Evolutionary conservation across 1,140 invertebrate genomes (phyloP).

Genomic region (Drosophila athabasca): DNA sequence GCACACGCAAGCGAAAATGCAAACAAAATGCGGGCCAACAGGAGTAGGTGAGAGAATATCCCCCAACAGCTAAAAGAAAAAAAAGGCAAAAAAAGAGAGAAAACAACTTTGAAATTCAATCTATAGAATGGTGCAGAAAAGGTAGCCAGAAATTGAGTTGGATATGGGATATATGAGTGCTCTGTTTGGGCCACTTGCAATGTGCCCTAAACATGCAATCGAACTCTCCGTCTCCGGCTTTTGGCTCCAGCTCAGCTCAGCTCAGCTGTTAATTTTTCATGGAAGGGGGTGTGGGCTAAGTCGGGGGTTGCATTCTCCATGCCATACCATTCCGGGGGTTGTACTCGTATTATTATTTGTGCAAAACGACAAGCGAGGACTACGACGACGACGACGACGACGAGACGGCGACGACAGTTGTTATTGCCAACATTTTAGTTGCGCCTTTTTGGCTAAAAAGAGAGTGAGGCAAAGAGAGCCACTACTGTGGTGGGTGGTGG

Average conservation of each 20-base stretch:
- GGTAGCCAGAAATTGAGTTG: constrained; percentile 6
- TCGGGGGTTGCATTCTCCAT: constrained; percentile 45
- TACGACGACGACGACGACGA: constrained; percentile 15
- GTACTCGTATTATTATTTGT: constrained; percentile 19
- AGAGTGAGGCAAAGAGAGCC: background rate
- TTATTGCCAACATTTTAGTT: constrained; percentile 58
- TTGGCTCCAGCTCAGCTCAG: constrained; percentile 30
- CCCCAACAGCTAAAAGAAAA: too few species aligned
- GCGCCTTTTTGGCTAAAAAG: constrained; percentile 1
- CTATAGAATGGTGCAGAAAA: constrained; percentile 21
- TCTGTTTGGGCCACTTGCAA: constrained; percentile 22
- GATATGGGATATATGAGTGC: background rate
- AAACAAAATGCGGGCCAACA: constrained; percentile 26
- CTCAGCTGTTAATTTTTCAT: constrained; percentile 63
- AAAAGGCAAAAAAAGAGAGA: background rate
- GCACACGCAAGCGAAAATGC: constrained; percentile 34
- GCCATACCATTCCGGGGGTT: constrained; percentile 19
- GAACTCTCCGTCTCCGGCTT: constrained; percentile 51
- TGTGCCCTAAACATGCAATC: constrained; percentile 60
- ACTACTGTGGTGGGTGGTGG: background rate
- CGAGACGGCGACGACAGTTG: constrained; percentile 53
- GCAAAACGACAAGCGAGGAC: constrained; percentile 27
- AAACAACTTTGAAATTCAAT: constrained; percentile 30
- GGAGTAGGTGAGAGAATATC: constrained; percentile 30
- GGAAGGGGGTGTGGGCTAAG: constrained; percentile 11